Conservation (phyloP, 2,113 vertebrate species). For the Heterotilapia buettikoferi region DNA sequence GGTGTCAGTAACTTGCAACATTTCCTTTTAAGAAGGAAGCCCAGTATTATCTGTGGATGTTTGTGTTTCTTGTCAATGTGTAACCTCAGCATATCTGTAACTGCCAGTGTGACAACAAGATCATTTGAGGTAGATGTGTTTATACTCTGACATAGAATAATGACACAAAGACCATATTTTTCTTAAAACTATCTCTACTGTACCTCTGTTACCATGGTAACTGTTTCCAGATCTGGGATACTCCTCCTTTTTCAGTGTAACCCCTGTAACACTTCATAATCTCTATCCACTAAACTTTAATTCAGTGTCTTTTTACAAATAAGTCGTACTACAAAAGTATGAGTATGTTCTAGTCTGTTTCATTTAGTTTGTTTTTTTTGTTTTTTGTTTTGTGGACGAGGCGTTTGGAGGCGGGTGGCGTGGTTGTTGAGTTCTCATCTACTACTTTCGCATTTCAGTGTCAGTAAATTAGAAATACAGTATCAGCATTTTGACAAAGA, state of each 20-base stretch:
- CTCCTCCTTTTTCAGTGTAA: conserved; percentile 18
- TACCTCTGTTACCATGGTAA: conserved; percentile 59
- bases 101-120: not conserved
- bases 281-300: conserved; percentile 1
- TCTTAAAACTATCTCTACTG: conserved; percentile 29
- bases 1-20: not conserved
- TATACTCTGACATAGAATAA: not conserved
- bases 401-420: not conserved
- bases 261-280: conserved; percentile 2
- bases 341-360: not conserved
- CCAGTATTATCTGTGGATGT: not conserved
- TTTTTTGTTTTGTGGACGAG: not conserved
- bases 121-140: not conserved
- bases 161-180: conserved; percentile 17
- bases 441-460: not conserved
- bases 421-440: not conserved
- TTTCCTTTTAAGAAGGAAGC: not conserved
- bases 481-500: conserved; percentile 43
- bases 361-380: not conserved
- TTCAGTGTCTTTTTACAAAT: not conserved
- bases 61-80: not conserved
- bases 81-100: not conserved
- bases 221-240: conserved; percentile 41
- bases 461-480: conserved; percentile 40
- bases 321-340: not conserved